phyloP scores from a whole-genome alignment of 2,113 vertebrate species.

The Xiphophorus couchianus region DNA sequence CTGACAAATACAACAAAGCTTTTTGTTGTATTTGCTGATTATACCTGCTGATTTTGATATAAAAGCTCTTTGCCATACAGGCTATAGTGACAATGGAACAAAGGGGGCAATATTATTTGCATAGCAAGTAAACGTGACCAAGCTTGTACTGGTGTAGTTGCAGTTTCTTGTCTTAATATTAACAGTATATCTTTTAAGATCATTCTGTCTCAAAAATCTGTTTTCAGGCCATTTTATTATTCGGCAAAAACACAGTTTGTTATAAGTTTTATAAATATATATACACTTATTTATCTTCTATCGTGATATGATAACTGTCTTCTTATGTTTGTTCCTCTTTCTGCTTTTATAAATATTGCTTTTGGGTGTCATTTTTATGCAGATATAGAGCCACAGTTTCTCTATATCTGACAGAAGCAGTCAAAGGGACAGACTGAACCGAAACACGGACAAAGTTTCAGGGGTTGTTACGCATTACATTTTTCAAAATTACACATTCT shows the following conservation, averaged over 20 bases:
- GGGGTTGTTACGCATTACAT: background rate
- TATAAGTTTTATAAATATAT: no score
- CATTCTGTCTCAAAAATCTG: background rate
- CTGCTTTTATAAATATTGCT: background rate
- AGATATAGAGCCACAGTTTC: background rate
- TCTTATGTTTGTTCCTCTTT: background rate
- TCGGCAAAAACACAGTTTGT: background rate
- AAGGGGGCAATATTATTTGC: background rate
- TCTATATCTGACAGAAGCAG: background rate
- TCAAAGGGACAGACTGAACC: background rate
- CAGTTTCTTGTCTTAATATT: no score
- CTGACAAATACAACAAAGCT: background rate
- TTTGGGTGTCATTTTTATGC: background rate
- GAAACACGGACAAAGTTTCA: background rate
- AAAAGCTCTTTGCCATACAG: background rate
- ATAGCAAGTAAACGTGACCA: background rate
- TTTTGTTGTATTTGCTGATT: background rate
- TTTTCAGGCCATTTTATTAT: background rate
- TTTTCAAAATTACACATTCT: background rate
- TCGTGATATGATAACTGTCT: background rate
- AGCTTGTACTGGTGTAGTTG: background rate
- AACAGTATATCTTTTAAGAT: background rate
- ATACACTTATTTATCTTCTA: no score
- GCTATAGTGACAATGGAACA: background rate
- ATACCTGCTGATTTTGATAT: background rate